A percentile compares a stretch with the other conserved stretches of the same genome.
These are phyloP conservation scores for Trichoplusia ni DNA, from an alignment of 1,140 invertebrate genomes.

Conservation along the genomic window DNA sequence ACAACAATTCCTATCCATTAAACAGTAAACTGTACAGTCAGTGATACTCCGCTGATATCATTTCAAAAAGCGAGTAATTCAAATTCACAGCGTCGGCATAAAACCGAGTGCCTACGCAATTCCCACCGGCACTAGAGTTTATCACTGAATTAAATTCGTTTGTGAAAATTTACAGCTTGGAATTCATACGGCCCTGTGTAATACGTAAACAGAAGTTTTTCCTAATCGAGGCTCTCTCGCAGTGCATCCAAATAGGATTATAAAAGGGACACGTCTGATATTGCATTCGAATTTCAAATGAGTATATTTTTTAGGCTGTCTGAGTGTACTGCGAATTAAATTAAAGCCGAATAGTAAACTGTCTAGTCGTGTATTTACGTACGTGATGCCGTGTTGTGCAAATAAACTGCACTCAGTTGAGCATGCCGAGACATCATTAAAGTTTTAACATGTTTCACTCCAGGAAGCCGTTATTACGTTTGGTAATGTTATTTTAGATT, in stretches of 20 bases:
- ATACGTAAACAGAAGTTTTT: constrained; percentile 45
- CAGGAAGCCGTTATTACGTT: background rate
- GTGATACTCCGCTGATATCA: background rate
- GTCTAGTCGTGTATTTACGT: constrained; percentile 43
- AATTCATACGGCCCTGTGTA: constrained; percentile 31
- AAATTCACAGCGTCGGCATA: background rate
- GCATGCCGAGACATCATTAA: constrained; percentile 15
- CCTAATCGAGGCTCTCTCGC: constrained; percentile 50
- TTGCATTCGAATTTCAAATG: constrained; percentile 73
- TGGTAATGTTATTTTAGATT: background rate
- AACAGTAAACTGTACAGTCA: background rate
- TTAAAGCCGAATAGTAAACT: constrained; percentile 47
- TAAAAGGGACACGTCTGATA: constrained; percentile 61
- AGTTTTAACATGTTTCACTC: constrained; percentile 16
- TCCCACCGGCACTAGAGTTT: constrained; percentile 1
- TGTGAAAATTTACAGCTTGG: constrained; percentile 20
- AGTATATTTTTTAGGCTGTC: constrained; percentile 70
- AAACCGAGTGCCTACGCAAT: constrained; percentile 4
- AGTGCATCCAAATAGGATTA: constrained; percentile 64
- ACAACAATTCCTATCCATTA: no score
- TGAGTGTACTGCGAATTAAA: constrained; percentile 58
- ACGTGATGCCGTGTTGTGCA: constrained; percentile 33
- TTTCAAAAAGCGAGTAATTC: constrained; percentile 14
- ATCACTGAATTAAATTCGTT: constrained; percentile 26
- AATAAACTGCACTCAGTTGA: constrained; percentile 19